Evolutionary conservation across 2,888 invertebrate species (phyloP), one percentile per base, ranked within the genome.

Genomic region (Amphimallon solstitiale): DNA sequence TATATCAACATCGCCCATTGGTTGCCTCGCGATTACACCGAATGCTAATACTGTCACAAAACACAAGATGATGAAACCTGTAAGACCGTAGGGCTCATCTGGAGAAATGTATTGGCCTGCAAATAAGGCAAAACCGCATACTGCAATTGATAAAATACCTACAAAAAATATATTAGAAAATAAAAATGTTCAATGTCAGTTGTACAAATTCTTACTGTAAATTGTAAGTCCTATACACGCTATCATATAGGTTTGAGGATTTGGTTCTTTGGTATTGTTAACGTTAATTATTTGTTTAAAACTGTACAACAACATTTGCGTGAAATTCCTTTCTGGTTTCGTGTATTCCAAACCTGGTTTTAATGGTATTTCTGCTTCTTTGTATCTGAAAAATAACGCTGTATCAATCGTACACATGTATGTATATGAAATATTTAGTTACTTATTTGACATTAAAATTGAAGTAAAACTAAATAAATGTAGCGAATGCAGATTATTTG

Each of bases 21-120:
- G 94, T 81, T 94, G 94, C 35, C 91, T 83, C 71, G 85, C 86
- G 68, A 94, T 88, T 23, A 90, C 84, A 0, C 89, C 71, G 2
- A 89, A 71, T 38, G 91, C 81, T 29, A 85, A 75, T 0, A 85
- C 80, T 37, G 86, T 84, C 17, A 89, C 77, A 38, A 84, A 75
- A 23, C 59, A 66, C 23, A 77, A 48, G 38, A 85, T 79, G 19
- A 85, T 76, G 71, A 81, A 82, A 61, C 75, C 77, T 63, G 74
- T 69, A 5, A 76, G 70, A 68, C 77, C 77, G n/a, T 79, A 79
- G 5, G 75, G 79, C 81, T 84, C 83, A 2, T 78, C 76, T 61
- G 84, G 62, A 65, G 63, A 71, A 9, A 81, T 71, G 12, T 80
- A 65, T 19, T 74, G 71, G 9, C 75, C 70, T 17, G 78, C 80